phyloP scores from a whole-genome alignment of 2,888 invertebrate species.

The Pilophorus perplexus region DNA sequence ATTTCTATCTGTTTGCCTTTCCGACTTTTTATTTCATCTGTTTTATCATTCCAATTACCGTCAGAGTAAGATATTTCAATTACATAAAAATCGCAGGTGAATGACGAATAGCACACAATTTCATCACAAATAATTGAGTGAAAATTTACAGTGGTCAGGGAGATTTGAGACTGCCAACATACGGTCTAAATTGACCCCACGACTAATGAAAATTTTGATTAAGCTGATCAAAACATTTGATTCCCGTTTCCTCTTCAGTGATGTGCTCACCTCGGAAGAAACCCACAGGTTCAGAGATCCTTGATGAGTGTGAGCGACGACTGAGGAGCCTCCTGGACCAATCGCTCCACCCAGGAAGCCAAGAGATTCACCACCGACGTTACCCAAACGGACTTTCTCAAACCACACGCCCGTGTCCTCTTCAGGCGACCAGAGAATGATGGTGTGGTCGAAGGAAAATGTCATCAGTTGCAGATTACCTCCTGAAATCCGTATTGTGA shows the following conservation, averaged over 20 bases:
- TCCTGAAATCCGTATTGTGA: slow-evolving; percentile 33
- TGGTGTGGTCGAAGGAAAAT: slow-evolving; percentile 87
- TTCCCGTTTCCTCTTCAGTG: not conserved
- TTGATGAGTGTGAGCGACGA: slow-evolving; percentile 86
- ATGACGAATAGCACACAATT: too few species aligned
- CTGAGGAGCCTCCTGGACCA: slow-evolving; percentile 64
- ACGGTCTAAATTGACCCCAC: not conserved
- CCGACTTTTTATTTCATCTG: too few species aligned
- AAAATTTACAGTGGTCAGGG: not conserved
- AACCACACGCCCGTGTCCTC: slow-evolving; percentile 70
- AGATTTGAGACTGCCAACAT: not conserved
- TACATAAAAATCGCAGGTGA: too few species aligned
- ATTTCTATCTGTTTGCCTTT: too few species aligned
- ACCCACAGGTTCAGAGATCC: slow-evolving; percentile 89
- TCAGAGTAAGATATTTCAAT: too few species aligned
- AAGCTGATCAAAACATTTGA: not conserved
- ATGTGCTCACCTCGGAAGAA: slow-evolving; percentile 46
- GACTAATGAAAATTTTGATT: not conserved
- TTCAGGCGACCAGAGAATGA: slow-evolving; percentile 83
- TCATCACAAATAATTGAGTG: too few species aligned
- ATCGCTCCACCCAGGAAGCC: slow-evolving; percentile 90
- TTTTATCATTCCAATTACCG: too few species aligned
- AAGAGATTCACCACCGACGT: slow-evolving; percentile 83
- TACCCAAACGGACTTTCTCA: slow-evolving; percentile 80
- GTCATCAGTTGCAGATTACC: slow-evolving; percentile 64